phyloP scores from a whole-genome alignment of 2,113 vertebrate species.

The Panurus biarmicus region DNA sequence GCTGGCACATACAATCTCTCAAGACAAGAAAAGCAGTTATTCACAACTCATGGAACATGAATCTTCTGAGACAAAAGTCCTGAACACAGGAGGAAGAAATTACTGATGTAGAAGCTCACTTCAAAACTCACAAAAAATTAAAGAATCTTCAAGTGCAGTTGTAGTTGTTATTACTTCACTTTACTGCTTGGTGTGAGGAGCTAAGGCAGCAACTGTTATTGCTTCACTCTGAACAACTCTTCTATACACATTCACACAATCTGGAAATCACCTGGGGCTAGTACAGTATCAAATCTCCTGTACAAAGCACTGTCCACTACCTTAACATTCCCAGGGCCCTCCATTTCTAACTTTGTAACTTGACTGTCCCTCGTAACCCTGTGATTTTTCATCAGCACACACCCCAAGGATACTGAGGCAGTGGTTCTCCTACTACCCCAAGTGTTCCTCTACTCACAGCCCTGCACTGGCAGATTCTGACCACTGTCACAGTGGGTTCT shows the following conservation, averaged over 20 bases:
- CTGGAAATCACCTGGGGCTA: neutral
- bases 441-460: neutral
- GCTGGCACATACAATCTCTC: neutral
- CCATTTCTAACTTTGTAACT: neutral
- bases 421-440: neutral
- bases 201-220: conserved; percentile 2
- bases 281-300: neutral
- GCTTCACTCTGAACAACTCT: neutral
- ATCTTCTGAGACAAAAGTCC: neutral
- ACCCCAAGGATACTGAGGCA: neutral
- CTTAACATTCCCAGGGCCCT: neutral
- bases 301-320: neutral
- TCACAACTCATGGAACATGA: neutral
- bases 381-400: neutral
- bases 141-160: neutral
- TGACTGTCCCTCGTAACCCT: neutral
- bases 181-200: neutral
- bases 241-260: neutral
- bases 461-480: neutral
- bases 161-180: neutral
- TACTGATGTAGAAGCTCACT: neutral
- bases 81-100: neutral
- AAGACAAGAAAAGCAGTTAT: neutral
- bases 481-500: neutral
- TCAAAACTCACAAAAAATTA: conserved; percentile 24